These are phyloP conservation scores for Magallana gigas DNA, from an alignment of 1,140 invertebrate genomes.

Conservation along the genomic window DNA sequence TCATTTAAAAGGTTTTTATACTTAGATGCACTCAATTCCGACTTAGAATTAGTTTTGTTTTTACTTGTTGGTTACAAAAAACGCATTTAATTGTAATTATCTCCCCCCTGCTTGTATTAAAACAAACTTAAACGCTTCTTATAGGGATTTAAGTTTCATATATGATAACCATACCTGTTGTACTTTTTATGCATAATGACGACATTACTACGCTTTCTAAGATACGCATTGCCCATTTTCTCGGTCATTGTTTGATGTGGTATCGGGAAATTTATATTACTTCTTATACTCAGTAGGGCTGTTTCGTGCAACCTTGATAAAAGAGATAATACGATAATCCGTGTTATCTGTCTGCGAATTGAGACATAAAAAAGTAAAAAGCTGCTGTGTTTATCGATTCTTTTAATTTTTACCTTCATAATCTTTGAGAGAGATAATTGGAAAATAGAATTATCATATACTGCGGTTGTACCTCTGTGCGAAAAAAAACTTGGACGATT, in stretches of 20 bases:
- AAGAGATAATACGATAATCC: not conserved
- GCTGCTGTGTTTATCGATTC: not conserved
- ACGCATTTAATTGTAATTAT: no score
- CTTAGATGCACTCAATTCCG: no score
- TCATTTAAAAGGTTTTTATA: no score
- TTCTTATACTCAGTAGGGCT: not conserved
- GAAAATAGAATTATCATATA: slow-evolving; percentile 2
- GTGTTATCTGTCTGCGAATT: slow-evolving; percentile 7
- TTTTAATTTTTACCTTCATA: not conserved
- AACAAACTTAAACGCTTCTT: no score
- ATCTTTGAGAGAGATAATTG: slow-evolving; percentile 17
- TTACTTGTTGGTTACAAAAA: no score
- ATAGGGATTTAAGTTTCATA: no score
- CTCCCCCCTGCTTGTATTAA: no score
- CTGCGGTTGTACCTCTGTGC: not conserved
- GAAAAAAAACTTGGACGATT: not conserved
- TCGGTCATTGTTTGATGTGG: slow-evolving; percentile 21
- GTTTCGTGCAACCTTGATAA: not conserved
- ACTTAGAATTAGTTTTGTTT: no score
- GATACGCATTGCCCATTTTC: not conserved
- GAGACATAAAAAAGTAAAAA: not conserved
- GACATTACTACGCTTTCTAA: no score
- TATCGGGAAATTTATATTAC: not conserved
- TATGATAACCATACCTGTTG: no score
- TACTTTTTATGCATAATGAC: no score